Percentiles rank a stretch among this genome's conserved stretches.
These are phyloP conservation scores for Thumatha senex DNA, from an alignment of 2,888 invertebrate species.

Conservation along the genomic window DNA sequence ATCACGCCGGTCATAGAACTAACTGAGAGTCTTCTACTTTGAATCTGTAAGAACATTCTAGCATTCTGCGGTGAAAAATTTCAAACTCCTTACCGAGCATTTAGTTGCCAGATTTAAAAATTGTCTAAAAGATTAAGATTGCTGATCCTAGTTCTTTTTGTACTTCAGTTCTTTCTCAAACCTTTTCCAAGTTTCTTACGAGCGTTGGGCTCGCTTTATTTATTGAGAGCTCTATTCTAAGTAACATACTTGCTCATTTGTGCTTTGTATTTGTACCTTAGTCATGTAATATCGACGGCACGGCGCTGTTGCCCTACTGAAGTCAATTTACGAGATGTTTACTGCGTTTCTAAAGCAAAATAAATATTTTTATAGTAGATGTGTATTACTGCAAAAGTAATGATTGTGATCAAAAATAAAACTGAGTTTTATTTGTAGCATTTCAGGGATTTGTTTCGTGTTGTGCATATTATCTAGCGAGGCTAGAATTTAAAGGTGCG, in stretches of 20 bases:
- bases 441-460: slow-evolving; percentile 75
- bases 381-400: slow-evolving; percentile 74
- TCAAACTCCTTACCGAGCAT: no score
- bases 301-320: slow-evolving; percentile 53
- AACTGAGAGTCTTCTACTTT: no score
- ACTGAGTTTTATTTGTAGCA: slow-evolving; percentile 82
- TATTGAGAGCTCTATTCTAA: slow-evolving; percentile 54
- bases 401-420: slow-evolving; percentile 77
- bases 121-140: no score
- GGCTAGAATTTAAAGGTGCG: slow-evolving; percentile 71
- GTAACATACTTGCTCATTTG: slow-evolving; percentile 73
- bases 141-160: no score
- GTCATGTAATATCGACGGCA: slow-evolving; percentile 49
- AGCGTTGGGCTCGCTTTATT: slow-evolving; percentile 47
- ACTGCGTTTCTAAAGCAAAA: slow-evolving; percentile 56
- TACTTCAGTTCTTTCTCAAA: slow-evolving; percentile 15
- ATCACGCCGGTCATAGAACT: no score
- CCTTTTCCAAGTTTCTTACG: slow-evolving; percentile 18
- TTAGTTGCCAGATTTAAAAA: no score
- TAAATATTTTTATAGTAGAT: slow-evolving; percentile 71
- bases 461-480: slow-evolving; percentile 74
- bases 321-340: slow-evolving; percentile 76
- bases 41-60: no score
- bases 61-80: no score
- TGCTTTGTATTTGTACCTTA: slow-evolving; percentile 72